phyloP scores from a whole-genome alignment of 2,113 vertebrate genomes.

The Romanogobio albipinnatus region DNA sequence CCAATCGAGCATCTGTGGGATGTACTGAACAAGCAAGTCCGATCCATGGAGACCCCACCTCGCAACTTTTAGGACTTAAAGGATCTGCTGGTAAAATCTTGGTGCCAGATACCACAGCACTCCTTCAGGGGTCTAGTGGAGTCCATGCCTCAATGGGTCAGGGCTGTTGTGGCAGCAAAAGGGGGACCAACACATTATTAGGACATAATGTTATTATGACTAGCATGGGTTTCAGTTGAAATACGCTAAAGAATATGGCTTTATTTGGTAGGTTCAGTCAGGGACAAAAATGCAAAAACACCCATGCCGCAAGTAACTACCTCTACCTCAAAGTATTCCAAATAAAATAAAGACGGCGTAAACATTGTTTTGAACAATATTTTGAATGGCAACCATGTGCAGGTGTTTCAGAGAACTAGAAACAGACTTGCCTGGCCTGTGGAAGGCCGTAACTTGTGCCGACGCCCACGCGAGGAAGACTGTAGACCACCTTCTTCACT shows the following conservation, averaged over 20 bases:
- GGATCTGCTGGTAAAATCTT: too few species aligned
- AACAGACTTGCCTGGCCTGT: slow-evolving; percentile 89
- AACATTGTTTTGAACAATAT: slow-evolving; percentile 35
- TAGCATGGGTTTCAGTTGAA: not conserved
- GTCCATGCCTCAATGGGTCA: too few species aligned
- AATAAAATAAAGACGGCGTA: slow-evolving; percentile 15
- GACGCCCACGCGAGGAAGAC: slow-evolving; percentile 95
- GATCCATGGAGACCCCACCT: too few species aligned
- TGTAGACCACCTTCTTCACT: slow-evolving; percentile 95
- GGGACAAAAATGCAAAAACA: not conserved
- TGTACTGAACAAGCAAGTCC: too few species aligned
- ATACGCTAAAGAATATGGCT: not conserved
- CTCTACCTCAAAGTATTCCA: slow-evolving; percentile 11
- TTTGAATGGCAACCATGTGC: slow-evolving; percentile 22
- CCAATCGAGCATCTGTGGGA: too few species aligned
- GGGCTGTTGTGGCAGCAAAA: too few species aligned
- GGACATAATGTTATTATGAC: not conserved
- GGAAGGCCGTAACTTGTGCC: slow-evolving; percentile 98
- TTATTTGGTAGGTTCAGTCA: not conserved
- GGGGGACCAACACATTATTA: too few species aligned
- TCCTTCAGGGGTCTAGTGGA: too few species aligned
- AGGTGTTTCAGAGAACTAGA: slow-evolving; percentile 37
- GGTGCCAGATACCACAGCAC: too few species aligned
- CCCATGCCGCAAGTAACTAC: slow-evolving; percentile 15
- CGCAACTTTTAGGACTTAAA: too few species aligned